Evolutionary conservation across 2,113 vertebrate genomes (phyloP).

Genomic region (Empidonax alnorum): DNA sequence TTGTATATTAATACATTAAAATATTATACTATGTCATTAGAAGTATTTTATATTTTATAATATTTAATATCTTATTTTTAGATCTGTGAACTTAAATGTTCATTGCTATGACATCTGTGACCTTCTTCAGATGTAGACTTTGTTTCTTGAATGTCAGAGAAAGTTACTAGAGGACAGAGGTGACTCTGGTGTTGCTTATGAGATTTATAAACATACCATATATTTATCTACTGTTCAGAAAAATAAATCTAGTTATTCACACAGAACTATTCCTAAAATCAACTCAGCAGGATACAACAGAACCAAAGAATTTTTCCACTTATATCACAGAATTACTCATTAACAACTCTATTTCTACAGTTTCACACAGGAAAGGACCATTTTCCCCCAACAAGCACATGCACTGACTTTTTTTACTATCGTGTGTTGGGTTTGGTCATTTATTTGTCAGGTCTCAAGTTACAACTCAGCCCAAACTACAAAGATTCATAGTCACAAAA

Average conservation of each 20-base stretch:
- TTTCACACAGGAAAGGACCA: not conserved
- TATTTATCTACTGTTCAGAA: not conserved
- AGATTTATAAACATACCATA: not conserved
- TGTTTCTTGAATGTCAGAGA: not conserved
- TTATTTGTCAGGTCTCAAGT: not conserved
- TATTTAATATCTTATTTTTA: not conserved
- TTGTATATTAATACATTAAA: not conserved
- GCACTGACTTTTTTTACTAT: not conserved
- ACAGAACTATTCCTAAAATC: not conserved
- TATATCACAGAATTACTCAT: not conserved
- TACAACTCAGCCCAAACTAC: not conserved
- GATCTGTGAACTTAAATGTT: not conserved
- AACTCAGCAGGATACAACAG: not conserved
- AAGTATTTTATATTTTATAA: not conserved
- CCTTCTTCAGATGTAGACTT: not conserved
- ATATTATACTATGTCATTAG: not conserved
- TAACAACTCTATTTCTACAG: not conserved
- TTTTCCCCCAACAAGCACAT: not conserved
- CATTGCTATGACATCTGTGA: not conserved
- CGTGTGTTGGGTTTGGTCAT: not conserved
- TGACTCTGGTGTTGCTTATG: not conserved
- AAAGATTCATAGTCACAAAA: not conserved
- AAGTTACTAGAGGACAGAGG: not conserved
- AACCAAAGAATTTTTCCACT: not conserved
- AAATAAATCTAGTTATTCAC: not conserved